phyloP scores from a whole-genome alignment of 2,888 invertebrate genomes.

The Morpho deidamia region DNA sequence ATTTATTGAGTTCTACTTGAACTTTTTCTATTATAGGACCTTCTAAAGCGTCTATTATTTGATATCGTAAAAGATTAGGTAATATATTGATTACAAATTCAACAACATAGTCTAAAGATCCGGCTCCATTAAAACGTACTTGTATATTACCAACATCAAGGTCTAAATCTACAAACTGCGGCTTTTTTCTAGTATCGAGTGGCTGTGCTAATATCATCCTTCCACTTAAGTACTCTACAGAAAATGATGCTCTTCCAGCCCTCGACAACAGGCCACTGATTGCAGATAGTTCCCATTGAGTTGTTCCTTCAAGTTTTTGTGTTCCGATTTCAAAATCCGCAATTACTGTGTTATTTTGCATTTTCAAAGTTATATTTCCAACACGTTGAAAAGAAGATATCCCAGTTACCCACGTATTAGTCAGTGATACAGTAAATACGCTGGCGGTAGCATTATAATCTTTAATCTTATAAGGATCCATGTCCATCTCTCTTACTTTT shows the following conservation, averaged over 20 bases:
- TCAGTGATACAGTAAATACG: constrained; percentile 82
- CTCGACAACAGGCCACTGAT: constrained; percentile 82
- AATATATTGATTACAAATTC: constrained; percentile 89
- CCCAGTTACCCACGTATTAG: constrained; percentile 88
- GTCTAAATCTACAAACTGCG: constrained; percentile 85
- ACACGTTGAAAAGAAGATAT: constrained; percentile 89
- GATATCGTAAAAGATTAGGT: constrained; percentile 91
- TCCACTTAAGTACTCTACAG: constrained; percentile 87
- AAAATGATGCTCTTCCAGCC: constrained; percentile 86
- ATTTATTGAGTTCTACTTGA: constrained; percentile 84
- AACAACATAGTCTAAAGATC: constrained; percentile 89
- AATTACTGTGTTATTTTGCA: constrained; percentile 84
- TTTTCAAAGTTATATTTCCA: constrained; percentile 85
- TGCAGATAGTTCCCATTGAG: constrained; percentile 87
- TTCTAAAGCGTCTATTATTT: constrained; percentile 92
- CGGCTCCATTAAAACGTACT: constrained; percentile 89
- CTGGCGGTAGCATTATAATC: constrained; percentile 86
- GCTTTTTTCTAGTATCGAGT: constrained; percentile 85
- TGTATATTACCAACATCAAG: constrained; percentile 91
- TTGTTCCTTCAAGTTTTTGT: constrained; percentile 85
- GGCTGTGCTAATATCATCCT: constrained; percentile 85
- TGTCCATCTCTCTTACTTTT: constrained; percentile 80
- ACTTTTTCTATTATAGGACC: constrained; percentile 85
- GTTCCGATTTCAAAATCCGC: constrained; percentile 87
- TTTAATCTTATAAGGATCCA: constrained; percentile 86